These are phyloP conservation scores for Anabas testudineus DNA, from an alignment of 2,797 vertebrate genomes.

Conservation along the genomic window DNA sequence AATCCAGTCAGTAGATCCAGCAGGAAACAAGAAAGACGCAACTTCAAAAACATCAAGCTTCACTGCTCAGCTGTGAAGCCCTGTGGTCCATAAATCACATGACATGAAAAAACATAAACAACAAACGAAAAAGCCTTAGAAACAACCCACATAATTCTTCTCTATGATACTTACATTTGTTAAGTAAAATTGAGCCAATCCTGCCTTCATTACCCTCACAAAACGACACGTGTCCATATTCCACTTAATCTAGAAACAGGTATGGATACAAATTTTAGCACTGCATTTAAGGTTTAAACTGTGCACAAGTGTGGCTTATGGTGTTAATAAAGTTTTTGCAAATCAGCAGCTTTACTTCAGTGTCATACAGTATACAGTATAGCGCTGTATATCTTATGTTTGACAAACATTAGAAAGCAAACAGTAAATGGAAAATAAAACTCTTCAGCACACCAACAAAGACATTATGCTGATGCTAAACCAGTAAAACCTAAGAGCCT, in stretches of 20 bases:
- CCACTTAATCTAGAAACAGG: conserved; percentile 61
- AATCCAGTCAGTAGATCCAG: conserved; percentile 49
- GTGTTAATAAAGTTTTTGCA: conserved; percentile 87
- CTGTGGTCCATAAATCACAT: conserved; percentile 24
- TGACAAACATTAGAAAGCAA: conserved; percentile 85
- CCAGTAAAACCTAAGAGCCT: conserved; percentile 89
- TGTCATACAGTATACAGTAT: conserved; percentile 88
- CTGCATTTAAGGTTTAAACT: conserved; percentile 69
- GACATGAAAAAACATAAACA: conserved; percentile 17
- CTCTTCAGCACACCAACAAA: conserved; percentile 90
- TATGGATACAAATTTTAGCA: conserved; percentile 67
- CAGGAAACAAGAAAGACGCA: conserved; percentile 19
- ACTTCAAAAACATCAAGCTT: conserved; percentile 27
- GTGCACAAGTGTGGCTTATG: conserved; percentile 75
- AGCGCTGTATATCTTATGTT: conserved; percentile 86
- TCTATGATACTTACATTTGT: conserved; percentile 52
- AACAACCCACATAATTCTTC: conserved; percentile 21
- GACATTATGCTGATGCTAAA: conserved; percentile 93
- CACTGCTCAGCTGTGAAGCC: conserved; percentile 47
- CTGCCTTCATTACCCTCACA: conserved; percentile 30
- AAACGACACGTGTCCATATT: conserved; percentile 38
- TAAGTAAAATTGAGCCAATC: conserved; percentile 49
- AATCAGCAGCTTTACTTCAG: conserved; percentile 91
- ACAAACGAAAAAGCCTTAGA: conserved; percentile 33
- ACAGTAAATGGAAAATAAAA: conserved; percentile 83